A percentile compares a stretch with the other conserved stretches of the same genome.
Conservation (phyloP, 2,113 vertebrate genomes). For the Propithecus coquereli region DNA sequence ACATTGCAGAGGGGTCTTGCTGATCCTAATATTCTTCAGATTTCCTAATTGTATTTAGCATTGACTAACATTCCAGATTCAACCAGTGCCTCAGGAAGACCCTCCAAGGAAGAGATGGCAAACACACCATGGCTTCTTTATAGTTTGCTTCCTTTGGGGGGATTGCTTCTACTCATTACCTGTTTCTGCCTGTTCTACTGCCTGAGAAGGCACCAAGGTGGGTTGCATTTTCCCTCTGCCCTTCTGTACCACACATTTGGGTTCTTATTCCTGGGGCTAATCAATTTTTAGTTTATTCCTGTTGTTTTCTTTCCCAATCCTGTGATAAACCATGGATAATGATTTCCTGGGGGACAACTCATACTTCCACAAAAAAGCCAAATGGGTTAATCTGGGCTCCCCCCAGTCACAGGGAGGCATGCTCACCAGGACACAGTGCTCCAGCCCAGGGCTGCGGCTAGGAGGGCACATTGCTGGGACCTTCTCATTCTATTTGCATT, state of each 20-base stretch:
- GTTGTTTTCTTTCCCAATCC: background rate
- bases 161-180: background rate
- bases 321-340: background rate
- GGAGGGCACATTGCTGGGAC: background rate
- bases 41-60: conserved; percentile 30
- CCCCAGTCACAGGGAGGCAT: background rate
- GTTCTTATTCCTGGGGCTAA: background rate
- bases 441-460: background rate
- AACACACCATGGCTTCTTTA: background rate
- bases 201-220: conserved; percentile 53
- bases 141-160: conserved; percentile 31
- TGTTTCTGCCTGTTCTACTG: conserved; percentile 31
- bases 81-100: background rate
- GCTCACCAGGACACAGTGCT: background rate
- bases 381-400: background rate
- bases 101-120: background rate
- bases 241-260: background rate
- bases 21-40: background rate
- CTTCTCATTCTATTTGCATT: background rate
- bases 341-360: background rate
- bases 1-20: background rate
- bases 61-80: conserved; percentile 39
- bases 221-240: background rate
- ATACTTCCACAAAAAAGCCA: background rate
- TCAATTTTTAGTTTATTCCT: background rate